Conservation (phyloP, 2,797 vertebrate species). For the Odontamblyopus rebecca region DNA sequence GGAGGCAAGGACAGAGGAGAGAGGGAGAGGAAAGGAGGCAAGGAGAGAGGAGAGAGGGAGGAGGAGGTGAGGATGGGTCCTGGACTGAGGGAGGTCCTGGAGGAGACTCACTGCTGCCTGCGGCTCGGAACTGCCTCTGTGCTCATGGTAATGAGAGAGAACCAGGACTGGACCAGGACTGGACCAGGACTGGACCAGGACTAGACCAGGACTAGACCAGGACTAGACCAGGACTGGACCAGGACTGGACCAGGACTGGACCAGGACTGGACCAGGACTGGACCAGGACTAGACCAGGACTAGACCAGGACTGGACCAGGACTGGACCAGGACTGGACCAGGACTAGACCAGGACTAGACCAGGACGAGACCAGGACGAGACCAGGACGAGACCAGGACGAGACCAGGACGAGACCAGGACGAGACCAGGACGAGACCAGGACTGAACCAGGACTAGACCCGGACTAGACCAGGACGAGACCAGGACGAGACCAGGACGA, state of each 20-base stretch:
- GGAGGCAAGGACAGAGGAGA: too few relatives aligned
- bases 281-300: neutral
- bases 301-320: neutral
- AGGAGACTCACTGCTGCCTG: conserved; percentile 38
- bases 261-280: too few relatives aligned
- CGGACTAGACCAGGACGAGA: conserved; percentile 20
- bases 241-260: too few relatives aligned
- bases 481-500: neutral
- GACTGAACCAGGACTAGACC: neutral
- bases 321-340: too few relatives aligned
- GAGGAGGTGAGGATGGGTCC: neutral
- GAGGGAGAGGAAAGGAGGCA: neutral
- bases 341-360: too few relatives aligned
- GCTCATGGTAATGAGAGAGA: conserved; percentile 48
- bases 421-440: neutral
- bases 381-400: neutral
- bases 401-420: neutral
- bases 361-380: neutral
- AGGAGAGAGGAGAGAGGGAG: conserved; percentile 19
- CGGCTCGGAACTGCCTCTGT: conserved; percentile 18
- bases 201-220: neutral
- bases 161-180: too few relatives aligned
- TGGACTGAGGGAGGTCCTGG: conserved; percentile 23
- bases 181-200: too few relatives aligned
- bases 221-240: neutral